Evolutionary conservation across 2,888 invertebrate species (phyloP).

Genomic region (Erebia epiphron): DNA sequence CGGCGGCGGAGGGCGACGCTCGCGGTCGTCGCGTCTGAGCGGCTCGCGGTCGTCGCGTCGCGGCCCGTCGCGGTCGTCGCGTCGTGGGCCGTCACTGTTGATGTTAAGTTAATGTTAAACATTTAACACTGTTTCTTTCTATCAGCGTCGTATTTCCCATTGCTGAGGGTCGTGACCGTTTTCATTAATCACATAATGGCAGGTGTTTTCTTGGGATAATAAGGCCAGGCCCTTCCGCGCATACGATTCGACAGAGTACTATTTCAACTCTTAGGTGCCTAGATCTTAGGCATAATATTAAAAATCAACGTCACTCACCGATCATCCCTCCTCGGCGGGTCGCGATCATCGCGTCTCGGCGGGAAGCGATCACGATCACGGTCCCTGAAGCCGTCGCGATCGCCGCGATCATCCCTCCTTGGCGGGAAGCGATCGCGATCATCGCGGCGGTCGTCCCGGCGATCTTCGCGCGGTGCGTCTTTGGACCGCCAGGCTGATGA

Average conservation of each 20-base stretch:
- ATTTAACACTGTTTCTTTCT: too few species aligned
- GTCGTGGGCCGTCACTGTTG: slow-evolving; percentile 56
- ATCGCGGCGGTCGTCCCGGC: slow-evolving; percentile 45
- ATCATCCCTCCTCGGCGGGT: slow-evolving; percentile 63
- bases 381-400: slow-evolving; percentile 46
- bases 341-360: slow-evolving; percentile 57
- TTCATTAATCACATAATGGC: too few species aligned
- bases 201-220: too few species aligned
- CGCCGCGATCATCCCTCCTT: slow-evolving; percentile 49
- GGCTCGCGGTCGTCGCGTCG: slow-evolving; percentile 48
- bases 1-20: slow-evolving; percentile 61
- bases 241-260: too few species aligned
- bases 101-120: slow-evolving; percentile 23
- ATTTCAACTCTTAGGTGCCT: too few species aligned
- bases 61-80: slow-evolving; percentile 50
- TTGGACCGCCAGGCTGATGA: slow-evolving; percentile 70
- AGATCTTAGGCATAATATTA: too few species aligned
- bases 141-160: too few species aligned
- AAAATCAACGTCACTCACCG: slow-evolving; percentile 57
- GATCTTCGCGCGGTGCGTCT: slow-evolving; percentile 54
- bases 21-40: slow-evolving; percentile 70
- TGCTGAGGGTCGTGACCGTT: too few species aligned
- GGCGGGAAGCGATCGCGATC: slow-evolving; percentile 55
- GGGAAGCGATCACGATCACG: slow-evolving; percentile 50
- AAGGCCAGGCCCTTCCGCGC: too few species aligned